These are phyloP conservation scores for Megatriorchis doriae DNA, from an alignment of 2,113 vertebrate species.

Conservation along the genomic window DNA sequence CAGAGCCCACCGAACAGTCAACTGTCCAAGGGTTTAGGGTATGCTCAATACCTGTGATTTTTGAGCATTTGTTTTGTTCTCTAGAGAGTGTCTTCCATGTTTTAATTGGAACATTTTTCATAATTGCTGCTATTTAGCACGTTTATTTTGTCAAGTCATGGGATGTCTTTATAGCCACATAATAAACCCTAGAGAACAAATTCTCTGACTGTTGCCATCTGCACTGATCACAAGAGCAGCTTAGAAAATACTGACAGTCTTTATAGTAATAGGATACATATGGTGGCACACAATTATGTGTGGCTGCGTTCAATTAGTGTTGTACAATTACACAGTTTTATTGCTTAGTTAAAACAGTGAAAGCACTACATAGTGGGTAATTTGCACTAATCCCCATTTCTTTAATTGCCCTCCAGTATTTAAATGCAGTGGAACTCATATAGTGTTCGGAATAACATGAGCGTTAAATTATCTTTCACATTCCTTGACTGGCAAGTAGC, in stretches of 20 bases:
- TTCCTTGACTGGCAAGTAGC: slow-evolving; percentile 59
- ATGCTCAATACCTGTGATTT: not conserved
- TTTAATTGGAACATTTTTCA: slow-evolving; percentile 72
- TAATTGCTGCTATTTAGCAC: slow-evolving; percentile 74
- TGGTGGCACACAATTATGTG: slow-evolving; percentile 72
- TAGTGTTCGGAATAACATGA: slow-evolving; percentile 60
- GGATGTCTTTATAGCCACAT: slow-evolving; percentile 75
- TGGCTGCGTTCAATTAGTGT: slow-evolving; percentile 79
- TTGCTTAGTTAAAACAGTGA: slow-evolving; percentile 79
- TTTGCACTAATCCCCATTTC: slow-evolving; percentile 75
- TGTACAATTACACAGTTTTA: slow-evolving; percentile 79
- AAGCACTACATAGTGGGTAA: slow-evolving; percentile 69
- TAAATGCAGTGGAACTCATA: slow-evolving; percentile 62
- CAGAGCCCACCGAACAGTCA: not conserved
- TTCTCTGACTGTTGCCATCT: slow-evolving; percentile 77
- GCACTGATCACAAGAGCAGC: slow-evolving; percentile 70
- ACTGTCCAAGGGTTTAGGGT: not conserved
- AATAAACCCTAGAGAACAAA: slow-evolving; percentile 78
- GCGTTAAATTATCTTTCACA: slow-evolving; percentile 61
- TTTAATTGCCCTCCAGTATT: slow-evolving; percentile 72
- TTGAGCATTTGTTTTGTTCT: not conserved
- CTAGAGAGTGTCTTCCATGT: slow-evolving; percentile 10
- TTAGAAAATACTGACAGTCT: slow-evolving; percentile 73
- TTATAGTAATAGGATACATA: slow-evolving; percentile 78
- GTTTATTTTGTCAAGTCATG: slow-evolving; percentile 74